Percentiles rank a stretch among this genome's conserved stretches.
phyloP scores from a whole-genome alignment of 2,888 invertebrate species.

The Caenorhabditis wallacei region DNA sequence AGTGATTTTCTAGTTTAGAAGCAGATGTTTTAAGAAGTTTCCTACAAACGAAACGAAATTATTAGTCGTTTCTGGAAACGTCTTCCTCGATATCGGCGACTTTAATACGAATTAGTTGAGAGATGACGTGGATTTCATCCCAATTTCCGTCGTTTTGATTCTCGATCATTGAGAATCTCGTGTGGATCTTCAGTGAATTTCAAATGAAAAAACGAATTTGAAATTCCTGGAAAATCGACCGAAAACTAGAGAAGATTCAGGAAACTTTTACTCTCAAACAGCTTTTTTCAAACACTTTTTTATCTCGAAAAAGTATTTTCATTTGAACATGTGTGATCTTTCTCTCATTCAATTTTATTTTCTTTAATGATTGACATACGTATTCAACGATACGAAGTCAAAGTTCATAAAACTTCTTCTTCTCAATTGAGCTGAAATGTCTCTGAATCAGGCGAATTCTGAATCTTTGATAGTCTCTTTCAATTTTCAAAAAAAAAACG shows the following conservation, averaged over 20 bases:
- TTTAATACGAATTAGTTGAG: not conserved
- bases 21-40: conserved; percentile 40
- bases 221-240: conserved; percentile 7
- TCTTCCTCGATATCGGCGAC: too few relatives aligned
- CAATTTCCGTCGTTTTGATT: not conserved
- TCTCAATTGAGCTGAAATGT: not conserved
- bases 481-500: too few relatives aligned
- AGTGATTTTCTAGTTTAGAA: conserved; percentile 17
- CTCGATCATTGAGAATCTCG: conserved; percentile 8
- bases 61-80: too few relatives aligned
- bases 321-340: conserved; percentile 21
- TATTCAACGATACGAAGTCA: not conserved
- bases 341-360: conserved; percentile 13
- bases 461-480: too few relatives aligned
- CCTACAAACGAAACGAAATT: not conserved
- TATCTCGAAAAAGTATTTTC: conserved; percentile 1
- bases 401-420: conserved; percentile 4
- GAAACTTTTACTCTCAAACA: not conserved
- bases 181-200: conserved; percentile 11
- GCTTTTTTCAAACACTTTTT: not conserved
- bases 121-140: not conserved
- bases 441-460: not conserved
- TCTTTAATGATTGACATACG: conserved; percentile 32
- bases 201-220: conserved; percentile 26
- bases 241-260: conserved; percentile 13